Conservation (phyloP, 2,888 invertebrate species). For the Brachynemurus nebulosus region DNA sequence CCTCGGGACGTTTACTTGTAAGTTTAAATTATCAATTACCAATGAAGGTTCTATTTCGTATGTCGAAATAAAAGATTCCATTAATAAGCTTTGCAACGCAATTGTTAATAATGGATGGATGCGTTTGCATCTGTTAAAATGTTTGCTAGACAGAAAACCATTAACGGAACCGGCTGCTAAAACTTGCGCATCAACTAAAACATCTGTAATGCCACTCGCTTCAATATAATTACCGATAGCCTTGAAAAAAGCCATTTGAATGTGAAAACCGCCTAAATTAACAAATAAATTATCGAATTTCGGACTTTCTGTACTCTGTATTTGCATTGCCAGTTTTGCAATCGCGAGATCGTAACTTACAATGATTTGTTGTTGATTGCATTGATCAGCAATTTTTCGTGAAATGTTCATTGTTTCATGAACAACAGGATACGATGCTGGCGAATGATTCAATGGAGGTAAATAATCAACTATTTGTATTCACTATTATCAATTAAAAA, state of each 20-base stretch:
- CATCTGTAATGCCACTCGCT: neutral
- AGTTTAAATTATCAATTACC: neutral
- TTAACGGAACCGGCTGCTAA: constrained; percentile 4
- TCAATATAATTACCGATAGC: neutral
- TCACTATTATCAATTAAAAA: too few species aligned
- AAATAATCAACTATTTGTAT: constrained; percentile 12
- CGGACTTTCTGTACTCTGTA: neutral
- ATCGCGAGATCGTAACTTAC: constrained; percentile 21
- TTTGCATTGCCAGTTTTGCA: constrained; percentile 8
- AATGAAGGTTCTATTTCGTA: neutral
- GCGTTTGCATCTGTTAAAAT: neutral
- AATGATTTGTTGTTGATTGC: constrained; percentile 14
- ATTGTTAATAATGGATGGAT: neutral
- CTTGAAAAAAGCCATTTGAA: too few species aligned
- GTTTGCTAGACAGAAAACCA: constrained; percentile 6
- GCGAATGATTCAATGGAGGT: constrained; percentile 12
- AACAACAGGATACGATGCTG: constrained; percentile 11
- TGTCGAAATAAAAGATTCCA: constrained; percentile 3
- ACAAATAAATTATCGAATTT: constrained; percentile 8
- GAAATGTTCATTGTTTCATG: constrained; percentile 15
- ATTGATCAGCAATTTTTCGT: constrained; percentile 16
- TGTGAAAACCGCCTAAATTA: neutral
- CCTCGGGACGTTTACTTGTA: too few species aligned
- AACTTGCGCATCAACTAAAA: constrained; percentile 3
- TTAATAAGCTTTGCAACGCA: constrained; percentile 5